These are phyloP conservation scores for Gallinago jamesoni DNA, from an alignment of 2,113 vertebrate species.

Conservation along the genomic window DNA sequence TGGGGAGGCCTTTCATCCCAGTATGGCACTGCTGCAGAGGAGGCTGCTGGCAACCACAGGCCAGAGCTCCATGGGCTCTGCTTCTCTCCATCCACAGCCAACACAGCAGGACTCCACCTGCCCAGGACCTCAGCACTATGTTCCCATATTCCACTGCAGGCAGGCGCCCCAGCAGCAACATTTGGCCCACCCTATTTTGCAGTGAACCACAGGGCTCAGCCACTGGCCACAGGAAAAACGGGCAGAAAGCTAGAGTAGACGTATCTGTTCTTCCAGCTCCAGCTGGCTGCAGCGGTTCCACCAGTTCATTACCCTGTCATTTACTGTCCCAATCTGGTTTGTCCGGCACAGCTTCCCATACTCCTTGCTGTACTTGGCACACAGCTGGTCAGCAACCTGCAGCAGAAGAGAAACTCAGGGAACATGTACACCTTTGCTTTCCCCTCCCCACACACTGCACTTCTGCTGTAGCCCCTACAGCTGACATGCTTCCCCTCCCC, in stretches of 20 bases:
- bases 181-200: neutral
- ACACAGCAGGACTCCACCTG: neutral
- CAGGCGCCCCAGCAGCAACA: neutral
- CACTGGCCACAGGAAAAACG: neutral
- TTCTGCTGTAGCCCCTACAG: neutral
- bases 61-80: neutral
- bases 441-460: neutral
- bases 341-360: constrained; percentile 96
- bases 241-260: neutral
- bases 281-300: neutral
- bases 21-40: neutral
- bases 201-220: neutral
- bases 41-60: neutral
- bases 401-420: neutral
- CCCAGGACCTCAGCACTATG: neutral
- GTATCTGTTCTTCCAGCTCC: neutral
- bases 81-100: neutral
- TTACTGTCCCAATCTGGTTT: constrained; percentile 98
- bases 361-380: constrained; percentile 98
- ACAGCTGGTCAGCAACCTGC: constrained; percentile 95
- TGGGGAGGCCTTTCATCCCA: neutral
- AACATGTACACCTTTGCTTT: neutral
- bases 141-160: neutral
- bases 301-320: constrained; percentile 84
- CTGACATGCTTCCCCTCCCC: neutral